phyloP scores from a whole-genome alignment of 2,888 invertebrate genomes.

The Itoplectis maculator region DNA sequence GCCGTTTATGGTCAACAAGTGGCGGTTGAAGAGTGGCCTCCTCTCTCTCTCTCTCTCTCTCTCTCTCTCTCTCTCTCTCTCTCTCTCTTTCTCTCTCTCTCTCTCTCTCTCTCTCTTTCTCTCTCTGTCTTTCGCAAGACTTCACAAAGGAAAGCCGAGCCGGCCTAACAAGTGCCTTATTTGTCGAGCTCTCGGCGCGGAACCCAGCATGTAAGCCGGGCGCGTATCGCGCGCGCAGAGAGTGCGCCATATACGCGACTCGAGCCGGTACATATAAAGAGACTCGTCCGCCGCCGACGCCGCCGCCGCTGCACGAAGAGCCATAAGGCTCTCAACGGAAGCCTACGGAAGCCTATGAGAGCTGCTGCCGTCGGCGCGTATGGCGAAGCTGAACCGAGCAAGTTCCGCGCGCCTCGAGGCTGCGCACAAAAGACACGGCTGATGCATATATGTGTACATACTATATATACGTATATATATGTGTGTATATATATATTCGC shows the following conservation, averaged over 20 bases:
- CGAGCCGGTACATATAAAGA: constrained; percentile 53
- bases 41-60: too few species aligned
- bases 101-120: too few species aligned
- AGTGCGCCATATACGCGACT: constrained; percentile 66
- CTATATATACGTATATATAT: not conserved
- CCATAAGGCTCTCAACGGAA: constrained; percentile 47
- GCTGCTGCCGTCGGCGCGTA: not conserved
- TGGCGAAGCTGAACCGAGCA: constrained; percentile 7
- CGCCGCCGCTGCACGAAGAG: constrained; percentile 20
- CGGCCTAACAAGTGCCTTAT: constrained; percentile 80
- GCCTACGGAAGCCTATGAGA: constrained; percentile 26
- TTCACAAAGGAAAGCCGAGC: constrained; percentile 34
- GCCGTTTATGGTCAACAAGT: constrained; percentile 76
- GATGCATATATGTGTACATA: too few species aligned
- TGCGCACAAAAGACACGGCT: not conserved
- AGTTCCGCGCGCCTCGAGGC: not conserved
- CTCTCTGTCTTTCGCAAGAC: too few species aligned
- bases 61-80: too few species aligned
- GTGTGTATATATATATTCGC: constrained; percentile 7
- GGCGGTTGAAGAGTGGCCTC: constrained; percentile 60
- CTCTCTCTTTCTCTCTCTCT: not conserved
- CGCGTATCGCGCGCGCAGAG: constrained; percentile 51
- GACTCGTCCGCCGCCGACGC: too few species aligned
- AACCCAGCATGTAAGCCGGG: constrained; percentile 70
- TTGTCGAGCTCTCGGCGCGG: constrained; percentile 73